Conservation (phyloP, 2,888 invertebrate genomes). For the Aromia moschata region DNA sequence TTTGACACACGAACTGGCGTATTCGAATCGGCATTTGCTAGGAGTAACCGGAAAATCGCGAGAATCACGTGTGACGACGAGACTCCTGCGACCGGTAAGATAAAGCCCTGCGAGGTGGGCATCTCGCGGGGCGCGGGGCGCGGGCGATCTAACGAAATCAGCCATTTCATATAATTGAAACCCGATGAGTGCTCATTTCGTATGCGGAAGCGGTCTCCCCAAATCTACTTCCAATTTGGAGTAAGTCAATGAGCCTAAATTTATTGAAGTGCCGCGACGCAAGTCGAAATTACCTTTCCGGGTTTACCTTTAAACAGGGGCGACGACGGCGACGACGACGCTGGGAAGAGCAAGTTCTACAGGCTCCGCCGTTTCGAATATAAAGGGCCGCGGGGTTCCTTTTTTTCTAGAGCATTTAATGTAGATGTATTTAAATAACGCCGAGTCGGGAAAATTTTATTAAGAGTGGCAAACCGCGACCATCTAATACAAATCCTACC, state of each 20-base stretch:
- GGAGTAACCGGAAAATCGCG: no score
- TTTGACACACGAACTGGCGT: no score
- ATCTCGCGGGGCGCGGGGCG: background rate
- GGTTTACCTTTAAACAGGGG: conserved; percentile 16
- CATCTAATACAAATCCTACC: no score
- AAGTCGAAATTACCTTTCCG: conserved; percentile 23
- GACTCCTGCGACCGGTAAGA: conserved; percentile 16
- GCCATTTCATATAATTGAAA: conserved; percentile 45
- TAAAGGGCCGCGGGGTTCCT: no score
- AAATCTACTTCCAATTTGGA: conserved; percentile 42
- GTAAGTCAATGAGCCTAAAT: conserved; percentile 43
- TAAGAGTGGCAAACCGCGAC: no score
- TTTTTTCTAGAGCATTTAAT: conserved; percentile 3
- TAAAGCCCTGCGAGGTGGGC: conserved; percentile 6
- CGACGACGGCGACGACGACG: background rate
- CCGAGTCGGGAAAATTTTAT: conserved; percentile 8
- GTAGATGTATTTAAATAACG: conserved; percentile 21
- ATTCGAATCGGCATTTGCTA: no score
- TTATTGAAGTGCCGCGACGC: conserved; percentile 34
- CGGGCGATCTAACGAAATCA: conserved; percentile 33
- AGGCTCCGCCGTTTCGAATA: conserved; percentile 13
- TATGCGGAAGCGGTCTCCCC: conserved; percentile 37
- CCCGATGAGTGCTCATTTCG: conserved; percentile 42
- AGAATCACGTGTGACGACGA: conserved; percentile 10
- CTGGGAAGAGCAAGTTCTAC: conserved; percentile 8